Evolutionary conservation across 2,113 vertebrate genomes (phyloP), one percentile per base, ranked within the genome.

Genomic region (Hippopotamus amphibius): DNA sequence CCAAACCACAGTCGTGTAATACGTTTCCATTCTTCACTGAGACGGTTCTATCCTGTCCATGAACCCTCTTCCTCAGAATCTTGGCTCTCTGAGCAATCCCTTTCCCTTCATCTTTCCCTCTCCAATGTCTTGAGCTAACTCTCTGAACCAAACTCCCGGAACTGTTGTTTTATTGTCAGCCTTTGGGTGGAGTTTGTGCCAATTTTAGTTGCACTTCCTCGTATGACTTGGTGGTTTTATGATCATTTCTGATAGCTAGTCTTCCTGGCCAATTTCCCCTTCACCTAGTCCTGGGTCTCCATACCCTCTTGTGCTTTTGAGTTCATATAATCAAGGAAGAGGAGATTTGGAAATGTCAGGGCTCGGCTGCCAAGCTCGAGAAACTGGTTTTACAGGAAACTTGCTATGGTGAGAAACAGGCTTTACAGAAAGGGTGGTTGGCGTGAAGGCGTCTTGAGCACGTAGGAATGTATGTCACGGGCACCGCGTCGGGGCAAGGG

Each of bases 331-430:
- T 66, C 69, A 59, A 57, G 69, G 72, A 48, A 65, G 24, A 96
- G 33, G 55, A 30, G 61, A 30, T 24, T 16, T 9, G 19, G 55
- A 95, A 71, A 22, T n/a, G 7, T 5, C 3, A 48, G 41, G 26
- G 76, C 55, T 61, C 7, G 26, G 69, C 68, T 26, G 19, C 72
- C 14, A 13, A 55, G 43, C 95, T 46, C 55, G 95, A 87, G 77
- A 88, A 93, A 97, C 97, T 55, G 88, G 98, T 93, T 98, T 74
- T 68, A 24, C 83, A 41, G 84, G 94, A 95, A 95, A 68, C 65
- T 72, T 13, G 81, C 41, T 28, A 7, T 2, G 14, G 59, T 30
- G 16, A 88, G 76, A 80, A 95, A 55, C 41, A 68, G 92, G 66
- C 37, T 72, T 90, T 76, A 16, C 19, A 59, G 72, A 82, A 61